phyloP scores from a whole-genome alignment of 2,797 vertebrate species.

The Rhadinocentrus ornatus region DNA sequence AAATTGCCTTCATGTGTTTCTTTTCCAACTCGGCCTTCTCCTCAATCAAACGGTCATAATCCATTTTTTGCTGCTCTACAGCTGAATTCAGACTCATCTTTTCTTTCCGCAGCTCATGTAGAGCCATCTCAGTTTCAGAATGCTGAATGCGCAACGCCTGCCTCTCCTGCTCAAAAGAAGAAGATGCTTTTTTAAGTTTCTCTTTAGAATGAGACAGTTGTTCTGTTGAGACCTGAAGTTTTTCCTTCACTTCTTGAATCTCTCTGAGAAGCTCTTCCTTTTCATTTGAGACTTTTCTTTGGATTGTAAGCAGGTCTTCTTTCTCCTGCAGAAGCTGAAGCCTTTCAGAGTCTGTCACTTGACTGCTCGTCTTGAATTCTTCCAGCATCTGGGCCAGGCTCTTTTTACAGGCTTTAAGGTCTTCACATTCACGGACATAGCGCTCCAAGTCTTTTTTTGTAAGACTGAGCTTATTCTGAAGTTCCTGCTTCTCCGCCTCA shows the following conservation, averaged over 20 bases:
- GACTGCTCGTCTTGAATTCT: constrained; percentile 86
- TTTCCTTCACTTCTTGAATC: constrained; percentile 78
- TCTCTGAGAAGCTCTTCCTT: constrained; percentile 84
- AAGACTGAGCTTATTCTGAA: constrained; percentile 76
- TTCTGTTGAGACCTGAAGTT: constrained; percentile 70
- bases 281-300: constrained; percentile 83
- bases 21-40: constrained; percentile 81
- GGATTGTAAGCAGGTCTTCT: constrained; percentile 81
- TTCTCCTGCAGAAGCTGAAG: constrained; percentile 89
- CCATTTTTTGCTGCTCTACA: constrained; percentile 80
- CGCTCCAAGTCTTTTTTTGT: constrained; percentile 76
- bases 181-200: constrained; percentile 69
- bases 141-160: constrained; percentile 71
- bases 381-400: constrained; percentile 85
- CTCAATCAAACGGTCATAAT: constrained; percentile 75
- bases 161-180: constrained; percentile 82
- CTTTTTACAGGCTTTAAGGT: constrained; percentile 84
- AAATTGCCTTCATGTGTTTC: constrained; percentile 77
- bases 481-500: constrained; percentile 61
- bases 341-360: constrained; percentile 84
- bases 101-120: constrained; percentile 83
- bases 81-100: constrained; percentile 82
- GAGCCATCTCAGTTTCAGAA: constrained; percentile 78
- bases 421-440: constrained; percentile 69
- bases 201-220: constrained; percentile 69